Conservation (phyloP, 2,888 invertebrate genomes). For the Lasioglossum figueresi region DNA sequence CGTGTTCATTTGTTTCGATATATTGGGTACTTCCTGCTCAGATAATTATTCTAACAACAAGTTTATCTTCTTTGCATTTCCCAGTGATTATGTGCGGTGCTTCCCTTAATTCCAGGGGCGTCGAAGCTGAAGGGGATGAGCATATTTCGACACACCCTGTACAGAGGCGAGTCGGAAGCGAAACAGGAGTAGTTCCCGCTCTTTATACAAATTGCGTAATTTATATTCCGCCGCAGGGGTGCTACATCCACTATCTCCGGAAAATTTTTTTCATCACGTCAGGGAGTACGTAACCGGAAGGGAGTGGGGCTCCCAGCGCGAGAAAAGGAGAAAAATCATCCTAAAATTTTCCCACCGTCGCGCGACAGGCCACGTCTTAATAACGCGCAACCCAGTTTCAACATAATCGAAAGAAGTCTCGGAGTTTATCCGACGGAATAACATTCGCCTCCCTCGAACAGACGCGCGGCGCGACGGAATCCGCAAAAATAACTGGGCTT, state of each 20-base stretch:
- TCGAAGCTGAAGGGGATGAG: neutral
- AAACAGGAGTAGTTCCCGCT: conserved; percentile 49
- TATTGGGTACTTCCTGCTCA: neutral
- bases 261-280: conserved; percentile 48
- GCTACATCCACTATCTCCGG: conserved; percentile 56
- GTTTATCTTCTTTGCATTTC: neutral
- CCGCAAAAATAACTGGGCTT: neutral
- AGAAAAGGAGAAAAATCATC: conserved; percentile 35
- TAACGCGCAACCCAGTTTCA: conserved; percentile 46
- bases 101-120: neutral
- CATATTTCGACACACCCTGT: conserved; percentile 29
- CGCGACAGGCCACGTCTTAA: conserved; percentile 42
- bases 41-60: neutral
- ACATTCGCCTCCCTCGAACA: neutral
- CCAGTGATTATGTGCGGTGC: neutral
- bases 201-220: conserved; percentile 74
- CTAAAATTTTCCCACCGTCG: conserved; percentile 29
- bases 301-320: neutral
- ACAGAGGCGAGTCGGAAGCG: conserved; percentile 23
- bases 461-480: neutral
- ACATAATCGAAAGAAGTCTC: conserved; percentile 24
- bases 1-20: too few relatives aligned
- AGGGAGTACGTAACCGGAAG: conserved; percentile 20
- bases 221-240: conserved; percentile 66
- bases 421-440: conserved; percentile 9